Percentiles rank a stretch among this genome's conserved stretches.
phyloP scores from a whole-genome alignment of 2,113 vertebrate species.

The Baryphthengus martii region DNA sequence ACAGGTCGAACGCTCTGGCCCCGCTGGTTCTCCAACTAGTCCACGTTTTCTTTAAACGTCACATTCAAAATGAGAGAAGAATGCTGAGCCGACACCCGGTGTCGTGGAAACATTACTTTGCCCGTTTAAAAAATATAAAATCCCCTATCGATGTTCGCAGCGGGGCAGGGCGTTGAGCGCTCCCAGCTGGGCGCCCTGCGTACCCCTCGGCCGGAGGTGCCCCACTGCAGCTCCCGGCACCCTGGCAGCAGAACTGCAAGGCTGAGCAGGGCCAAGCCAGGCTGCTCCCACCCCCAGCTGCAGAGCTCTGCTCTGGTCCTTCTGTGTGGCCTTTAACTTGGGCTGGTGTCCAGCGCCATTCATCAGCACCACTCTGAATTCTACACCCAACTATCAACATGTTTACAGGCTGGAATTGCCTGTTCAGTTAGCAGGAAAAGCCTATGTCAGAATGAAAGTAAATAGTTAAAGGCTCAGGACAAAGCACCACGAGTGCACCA shows the following conservation, averaged over 20 bases:
- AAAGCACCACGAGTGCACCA: accelerated
- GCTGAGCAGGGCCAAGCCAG: background rate
- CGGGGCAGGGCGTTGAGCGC: accelerated
- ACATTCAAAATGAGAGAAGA: accelerated
- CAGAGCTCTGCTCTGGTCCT: background rate
- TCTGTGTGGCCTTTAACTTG: accelerated
- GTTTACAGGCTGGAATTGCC: background rate
- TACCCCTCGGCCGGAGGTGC: accelerated
- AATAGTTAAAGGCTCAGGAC: background rate
- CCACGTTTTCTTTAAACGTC: background rate
- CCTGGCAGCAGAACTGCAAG: background rate
- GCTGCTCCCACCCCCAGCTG: accelerated
- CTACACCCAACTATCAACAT: background rate
- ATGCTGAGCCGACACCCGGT: accelerated
- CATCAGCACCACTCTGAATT: accelerated
- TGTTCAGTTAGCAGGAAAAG: background rate
- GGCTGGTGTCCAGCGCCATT: background rate
- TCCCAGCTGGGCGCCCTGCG: background rate
- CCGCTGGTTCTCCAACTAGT: background rate
- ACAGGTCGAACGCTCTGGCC: background rate
- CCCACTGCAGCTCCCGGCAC: accelerated
- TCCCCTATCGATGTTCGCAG: accelerated
- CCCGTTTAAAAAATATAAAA: background rate
- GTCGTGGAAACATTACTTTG: too few relatives aligned
- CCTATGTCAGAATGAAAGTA: background rate